Evolutionary conservation across 2,797 vertebrate species (phyloP).

Genomic region (Antrozous pallidus): DNA sequence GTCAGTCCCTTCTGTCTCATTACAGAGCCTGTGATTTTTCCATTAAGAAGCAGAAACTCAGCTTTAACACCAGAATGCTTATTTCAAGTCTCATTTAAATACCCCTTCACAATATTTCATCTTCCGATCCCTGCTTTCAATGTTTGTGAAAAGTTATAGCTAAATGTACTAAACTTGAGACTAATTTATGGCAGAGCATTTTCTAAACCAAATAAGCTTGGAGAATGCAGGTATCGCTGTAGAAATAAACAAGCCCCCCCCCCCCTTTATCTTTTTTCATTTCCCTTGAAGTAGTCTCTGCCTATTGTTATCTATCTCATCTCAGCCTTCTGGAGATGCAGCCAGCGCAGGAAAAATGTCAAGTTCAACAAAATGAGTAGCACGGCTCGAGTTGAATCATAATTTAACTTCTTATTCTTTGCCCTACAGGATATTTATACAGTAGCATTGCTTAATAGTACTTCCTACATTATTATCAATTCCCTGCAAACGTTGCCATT

Average conservation of each 20-base stretch:
- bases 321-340: neutral
- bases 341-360: slow-evolving; percentile 52
- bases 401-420: slow-evolving; percentile 29
- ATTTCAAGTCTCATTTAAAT: neutral
- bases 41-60: neutral
- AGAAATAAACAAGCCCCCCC: neutral
- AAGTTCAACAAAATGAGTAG: slow-evolving; percentile 17
- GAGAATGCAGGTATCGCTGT: neutral
- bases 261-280: neutral
- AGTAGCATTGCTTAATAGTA: slow-evolving; percentile 29
- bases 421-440: slow-evolving; percentile 49
- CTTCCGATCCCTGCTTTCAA: neutral
- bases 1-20: neutral
- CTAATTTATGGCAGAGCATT: neutral
- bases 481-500: slow-evolving; percentile 42
- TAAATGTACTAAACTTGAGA: neutral
- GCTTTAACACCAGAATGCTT: neutral
- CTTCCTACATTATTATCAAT: slow-evolving; percentile 39
- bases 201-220: neutral
- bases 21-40: neutral
- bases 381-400: slow-evolving; percentile 26
- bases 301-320: neutral
- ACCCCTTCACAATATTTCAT: neutral
- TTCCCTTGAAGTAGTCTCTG: neutral
- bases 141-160: neutral